A percentile compares a stretch with the other conserved stretches of the same genome.
Conservation (phyloP, 2,113 vertebrate species). For the Sprattus sprattus region DNA sequence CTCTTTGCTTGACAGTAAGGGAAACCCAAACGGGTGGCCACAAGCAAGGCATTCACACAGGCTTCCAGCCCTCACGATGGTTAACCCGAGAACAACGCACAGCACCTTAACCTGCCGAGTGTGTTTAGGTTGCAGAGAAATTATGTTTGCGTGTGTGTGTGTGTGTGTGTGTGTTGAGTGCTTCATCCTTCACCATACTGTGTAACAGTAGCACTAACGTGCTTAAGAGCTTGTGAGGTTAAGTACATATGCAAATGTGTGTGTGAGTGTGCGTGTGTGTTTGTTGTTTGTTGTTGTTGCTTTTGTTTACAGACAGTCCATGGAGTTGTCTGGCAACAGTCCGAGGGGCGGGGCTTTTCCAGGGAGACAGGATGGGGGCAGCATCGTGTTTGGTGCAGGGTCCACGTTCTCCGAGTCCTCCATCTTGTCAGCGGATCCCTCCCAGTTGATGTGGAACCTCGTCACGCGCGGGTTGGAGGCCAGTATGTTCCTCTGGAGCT, state of each 20-base stretch:
- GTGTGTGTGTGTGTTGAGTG: background rate
- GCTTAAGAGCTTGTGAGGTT: background rate
- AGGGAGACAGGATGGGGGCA: conserved; percentile 52
- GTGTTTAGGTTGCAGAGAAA: background rate
- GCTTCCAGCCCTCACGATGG: too few relatives aligned
- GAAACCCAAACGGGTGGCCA: too few relatives aligned
- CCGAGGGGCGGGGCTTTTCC: conserved; percentile 57
- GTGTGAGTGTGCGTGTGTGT: background rate
- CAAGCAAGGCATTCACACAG: too few relatives aligned
- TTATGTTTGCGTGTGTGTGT: conserved; percentile 28
- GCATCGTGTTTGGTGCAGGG: conserved; percentile 50
- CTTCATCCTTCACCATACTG: background rate
- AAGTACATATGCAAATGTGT: background rate
- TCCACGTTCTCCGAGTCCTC: conserved; percentile 68
- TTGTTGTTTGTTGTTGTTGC: background rate
- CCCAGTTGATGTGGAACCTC: conserved; percentile 77
- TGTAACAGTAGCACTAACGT: background rate
- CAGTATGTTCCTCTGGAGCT: conserved; percentile 75
- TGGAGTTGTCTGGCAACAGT: conserved; percentile 71
- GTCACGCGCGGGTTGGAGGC: conserved; percentile 73
- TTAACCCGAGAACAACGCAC: too few relatives aligned
- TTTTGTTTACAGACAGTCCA: conserved; percentile 66
- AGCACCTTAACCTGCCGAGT: background rate
- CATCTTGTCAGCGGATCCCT: conserved; percentile 60
- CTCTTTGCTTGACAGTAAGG: too few relatives aligned